Conservation (phyloP, 2,113 vertebrate species). For the Ursus arctos region DNA sequence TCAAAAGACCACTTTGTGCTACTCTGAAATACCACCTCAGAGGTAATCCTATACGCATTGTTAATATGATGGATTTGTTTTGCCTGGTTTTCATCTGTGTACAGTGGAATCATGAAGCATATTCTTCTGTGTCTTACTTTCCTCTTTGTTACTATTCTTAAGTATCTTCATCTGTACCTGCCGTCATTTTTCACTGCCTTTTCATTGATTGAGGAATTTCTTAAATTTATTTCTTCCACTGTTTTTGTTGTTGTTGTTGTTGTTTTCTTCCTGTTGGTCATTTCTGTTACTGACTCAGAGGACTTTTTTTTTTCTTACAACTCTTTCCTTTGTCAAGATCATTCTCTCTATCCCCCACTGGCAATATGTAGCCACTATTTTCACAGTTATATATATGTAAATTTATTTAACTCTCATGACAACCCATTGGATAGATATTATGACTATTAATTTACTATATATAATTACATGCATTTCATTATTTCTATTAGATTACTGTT, state of each 20-base stretch:
- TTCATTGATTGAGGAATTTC: not conserved
- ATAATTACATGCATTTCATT: not conserved
- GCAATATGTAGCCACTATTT: not conserved
- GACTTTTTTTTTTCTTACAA: not conserved
- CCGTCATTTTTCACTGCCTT: not conserved
- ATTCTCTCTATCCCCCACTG: not conserved
- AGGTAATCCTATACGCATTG: not conserved
- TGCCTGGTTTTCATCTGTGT: not conserved
- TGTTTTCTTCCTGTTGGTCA: not conserved
- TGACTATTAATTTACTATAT: not conserved
- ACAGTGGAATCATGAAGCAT: not conserved
- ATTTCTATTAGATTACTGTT: not conserved
- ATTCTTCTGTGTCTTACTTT: not conserved
- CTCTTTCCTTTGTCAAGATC: not conserved
- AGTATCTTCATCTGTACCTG: not conserved
- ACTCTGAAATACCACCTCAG: not conserved
- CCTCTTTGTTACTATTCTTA: not conserved
- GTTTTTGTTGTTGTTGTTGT: not conserved
- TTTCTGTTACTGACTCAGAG: not conserved
- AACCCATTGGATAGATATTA: not conserved
- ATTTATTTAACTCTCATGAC: not conserved
- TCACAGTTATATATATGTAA: not conserved
- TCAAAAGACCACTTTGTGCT: not conserved
- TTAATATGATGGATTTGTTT: not conserved
- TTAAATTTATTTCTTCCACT: not conserved